Evolutionary conservation across 2,888 invertebrate species (phyloP).

Genomic region (Ferrisia virgata): DNA sequence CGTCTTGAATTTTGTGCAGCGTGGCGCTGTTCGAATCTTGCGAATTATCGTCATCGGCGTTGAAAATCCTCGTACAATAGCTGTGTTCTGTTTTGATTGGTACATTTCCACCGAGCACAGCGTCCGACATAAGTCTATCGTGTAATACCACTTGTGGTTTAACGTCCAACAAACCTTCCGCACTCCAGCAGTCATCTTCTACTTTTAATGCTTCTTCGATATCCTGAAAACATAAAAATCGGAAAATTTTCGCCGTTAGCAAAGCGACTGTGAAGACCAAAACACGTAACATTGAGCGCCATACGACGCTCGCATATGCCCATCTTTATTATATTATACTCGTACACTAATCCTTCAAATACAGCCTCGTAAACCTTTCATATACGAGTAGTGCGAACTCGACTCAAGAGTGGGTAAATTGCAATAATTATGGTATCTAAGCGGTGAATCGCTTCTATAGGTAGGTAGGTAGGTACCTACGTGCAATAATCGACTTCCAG

Average conservation of each 20-base stretch:
- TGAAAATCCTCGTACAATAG: slow-evolving; percentile 62
- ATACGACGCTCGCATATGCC: no score
- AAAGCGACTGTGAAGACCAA: not conserved
- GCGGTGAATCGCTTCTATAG: no score
- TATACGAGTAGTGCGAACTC: no score
- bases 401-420: no score
- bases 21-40: slow-evolving; percentile 26
- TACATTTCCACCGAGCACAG: slow-evolving; percentile 68
- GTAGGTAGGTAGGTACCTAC: no score
- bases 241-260: not conserved
- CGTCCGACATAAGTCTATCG: slow-evolving; percentile 86
- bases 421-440: no score
- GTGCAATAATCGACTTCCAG: no score
- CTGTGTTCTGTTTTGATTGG: slow-evolving; percentile 92
- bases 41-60: slow-evolving; percentile 33
- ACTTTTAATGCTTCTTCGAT: slow-evolving; percentile 40
- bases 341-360: no score
- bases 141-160: slow-evolving; percentile 70
- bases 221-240: not conserved
- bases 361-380: no score
- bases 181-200: slow-evolving; percentile 38
- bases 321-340: no score
- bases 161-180: slow-evolving; percentile 38
- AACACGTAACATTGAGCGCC: no score
- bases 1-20: slow-evolving; percentile 38